These are phyloP conservation scores for Microcebus griseorufus DNA, from an alignment of 2,113 vertebrate species.

Conservation along the genomic window DNA sequence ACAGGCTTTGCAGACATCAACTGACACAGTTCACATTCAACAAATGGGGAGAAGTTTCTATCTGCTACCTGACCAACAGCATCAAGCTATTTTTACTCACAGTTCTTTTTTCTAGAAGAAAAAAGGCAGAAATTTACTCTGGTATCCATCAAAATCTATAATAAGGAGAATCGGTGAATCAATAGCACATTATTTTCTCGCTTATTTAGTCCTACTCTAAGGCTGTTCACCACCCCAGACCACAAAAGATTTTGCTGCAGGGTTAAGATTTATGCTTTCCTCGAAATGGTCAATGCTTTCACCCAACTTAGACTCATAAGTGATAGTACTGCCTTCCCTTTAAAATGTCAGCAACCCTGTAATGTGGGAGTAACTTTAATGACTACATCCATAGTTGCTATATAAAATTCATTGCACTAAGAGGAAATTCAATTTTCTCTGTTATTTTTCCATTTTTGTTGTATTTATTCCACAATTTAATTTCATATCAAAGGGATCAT, in stretches of 20 bases:
- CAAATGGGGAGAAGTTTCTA: not conserved
- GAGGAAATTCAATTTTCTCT: not conserved
- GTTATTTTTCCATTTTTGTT: conserved; percentile 12
- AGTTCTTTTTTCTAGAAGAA: not conserved
- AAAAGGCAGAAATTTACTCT: not conserved
- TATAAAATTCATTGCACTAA: not conserved
- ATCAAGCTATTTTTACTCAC: conserved; percentile 6
- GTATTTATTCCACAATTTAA: conserved; percentile 5
- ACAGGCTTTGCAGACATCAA: not conserved
- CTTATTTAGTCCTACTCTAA: not conserved
- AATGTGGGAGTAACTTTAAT: not conserved
- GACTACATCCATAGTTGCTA: not conserved
- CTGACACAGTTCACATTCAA: not conserved
- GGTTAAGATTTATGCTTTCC: conserved; percentile 19
- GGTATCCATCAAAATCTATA: not conserved
- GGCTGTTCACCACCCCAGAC: accelerated
- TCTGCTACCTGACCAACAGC: not conserved
- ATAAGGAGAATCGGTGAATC: not conserved
- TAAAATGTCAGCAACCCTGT: not conserved
- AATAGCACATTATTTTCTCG: not conserved
- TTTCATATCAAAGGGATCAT: not conserved
- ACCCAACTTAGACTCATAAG: not conserved
- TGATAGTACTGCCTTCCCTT: not conserved
- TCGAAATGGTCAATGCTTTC: not conserved
- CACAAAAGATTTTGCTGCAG: not conserved